Evolutionary conservation across 2,888 invertebrate species (phyloP).

Genomic region (Cantharis rufa): DNA sequence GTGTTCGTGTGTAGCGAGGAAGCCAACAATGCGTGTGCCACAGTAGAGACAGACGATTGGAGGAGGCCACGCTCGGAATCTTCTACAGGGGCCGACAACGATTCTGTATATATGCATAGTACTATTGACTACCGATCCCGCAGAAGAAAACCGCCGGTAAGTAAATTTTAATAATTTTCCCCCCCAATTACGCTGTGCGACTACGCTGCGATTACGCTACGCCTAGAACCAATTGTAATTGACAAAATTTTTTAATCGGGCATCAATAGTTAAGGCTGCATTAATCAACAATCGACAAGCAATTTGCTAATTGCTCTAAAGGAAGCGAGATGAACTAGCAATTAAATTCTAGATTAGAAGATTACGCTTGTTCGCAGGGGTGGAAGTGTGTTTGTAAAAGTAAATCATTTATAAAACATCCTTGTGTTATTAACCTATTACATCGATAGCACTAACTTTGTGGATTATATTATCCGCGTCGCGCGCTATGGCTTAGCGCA

Average conservation of each 20-base stretch:
- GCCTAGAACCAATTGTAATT: too few relatives aligned
- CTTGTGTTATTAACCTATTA: not conserved
- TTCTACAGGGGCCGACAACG: conserved; percentile 66
- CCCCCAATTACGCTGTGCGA: not conserved
- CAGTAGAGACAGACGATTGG: conserved; percentile 68
- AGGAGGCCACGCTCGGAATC: conserved; percentile 79
- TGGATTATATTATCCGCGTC: not conserved
- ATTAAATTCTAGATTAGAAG: conserved; percentile 1
- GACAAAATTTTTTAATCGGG: not conserved
- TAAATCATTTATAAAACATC: not conserved
- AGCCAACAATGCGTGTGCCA: conserved; percentile 64
- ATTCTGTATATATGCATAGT: conserved; percentile 65
- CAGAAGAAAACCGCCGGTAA: conserved; percentile 56
- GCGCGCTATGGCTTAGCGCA: not conserved
- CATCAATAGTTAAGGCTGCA: not conserved
- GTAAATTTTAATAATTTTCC: too few relatives aligned
- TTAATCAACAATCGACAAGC: conserved; percentile 7
- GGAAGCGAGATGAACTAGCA: not conserved
- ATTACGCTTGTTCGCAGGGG: not conserved
- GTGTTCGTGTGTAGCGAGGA: conserved; percentile 71
- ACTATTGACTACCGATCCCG: conserved; percentile 50
- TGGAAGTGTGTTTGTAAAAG: not conserved
- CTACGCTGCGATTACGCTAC: too few relatives aligned
- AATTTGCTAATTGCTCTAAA: conserved; percentile 10
- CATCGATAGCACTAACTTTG: not conserved